Base-by-base conservation (phyloP, 1,140 invertebrate species). In the Bombus polaris region DNA sequence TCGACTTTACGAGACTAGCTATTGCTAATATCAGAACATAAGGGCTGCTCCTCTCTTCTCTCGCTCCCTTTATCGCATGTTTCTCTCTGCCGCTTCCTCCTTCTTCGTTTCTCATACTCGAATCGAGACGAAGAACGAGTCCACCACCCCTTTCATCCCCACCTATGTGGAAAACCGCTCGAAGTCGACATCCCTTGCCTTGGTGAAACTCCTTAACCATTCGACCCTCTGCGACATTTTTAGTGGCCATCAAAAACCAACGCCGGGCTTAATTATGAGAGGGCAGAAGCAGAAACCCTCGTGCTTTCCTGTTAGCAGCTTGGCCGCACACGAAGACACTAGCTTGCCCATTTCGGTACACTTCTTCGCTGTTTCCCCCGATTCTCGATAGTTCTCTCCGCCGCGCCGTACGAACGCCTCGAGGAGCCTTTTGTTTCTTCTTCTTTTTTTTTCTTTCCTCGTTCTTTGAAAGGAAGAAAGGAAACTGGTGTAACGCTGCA, bases 241-340 rank as follows among this genome's bases (percentile, higher is more conserved):
- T 95, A 95, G 94, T 95, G 93, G 93, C 94, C 93, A 95, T 95
- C 94, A 95, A 95, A 94, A 94, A 93, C 93, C 92, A 90, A 91
- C 88, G 90, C 88, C 81, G 59, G 85, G 91, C 94, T 95, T 95
- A 94, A 95, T 95, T 95, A 95, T 94, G 92, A 93, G 92, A 93
- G 92, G 87, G 92, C 91, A 89, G 90, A 78, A 91, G 88, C 84
- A 77, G 81, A 32, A 87, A 79, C 47, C 80, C 57, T 66, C 22
- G 65, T 37, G 66, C 74, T 65, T 15, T 65, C n/a, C 68, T 66
- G 77, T 42, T 66, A 62, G 32, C 79, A 39, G 88, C 68, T 68
- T 79, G 70, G 77, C 35, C n/a, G n/a, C 74, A 25, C 73, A n/a
- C 8, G 44, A 76, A 68, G 44, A 82, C 35, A 37, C 44, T 79